A percentile compares a stretch with the other conserved stretches of the same genome.
Evolutionary conservation across 2,888 invertebrate genomes (phyloP).

Genomic region (Drosophila aldrichi): DNA sequence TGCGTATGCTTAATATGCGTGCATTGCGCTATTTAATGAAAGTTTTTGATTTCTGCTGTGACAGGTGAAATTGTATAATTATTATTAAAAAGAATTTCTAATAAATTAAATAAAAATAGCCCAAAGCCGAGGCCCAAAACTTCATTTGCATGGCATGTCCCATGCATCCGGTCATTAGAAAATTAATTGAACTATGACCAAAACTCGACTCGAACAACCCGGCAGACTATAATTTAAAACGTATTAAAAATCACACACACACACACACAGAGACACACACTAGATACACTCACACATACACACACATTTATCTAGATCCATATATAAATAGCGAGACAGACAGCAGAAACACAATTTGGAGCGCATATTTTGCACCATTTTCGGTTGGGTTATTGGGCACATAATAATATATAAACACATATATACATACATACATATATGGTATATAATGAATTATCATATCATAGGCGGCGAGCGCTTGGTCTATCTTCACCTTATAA

Average conservation of each 20-base stretch:
- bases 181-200: slow-evolving; percentile 79
- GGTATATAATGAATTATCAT: slow-evolving; percentile 32
- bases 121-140: slow-evolving; percentile 10
- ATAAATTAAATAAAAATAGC: slow-evolving; percentile 15
- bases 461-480: slow-evolving; percentile 27
- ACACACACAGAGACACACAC: slow-evolving; percentile 26
- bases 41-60: slow-evolving; percentile 18
- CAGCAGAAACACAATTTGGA: slow-evolving; percentile 22
- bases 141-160: slow-evolving; percentile 67
- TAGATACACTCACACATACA: slow-evolving; percentile 19
- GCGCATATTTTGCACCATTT: slow-evolving; percentile 50
- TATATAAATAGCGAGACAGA: slow-evolving; percentile 34
- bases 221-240: slow-evolving; percentile 72
- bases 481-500: slow-evolving; percentile 11
- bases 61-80: slow-evolving; percentile 41
- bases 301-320: slow-evolving; percentile 41
- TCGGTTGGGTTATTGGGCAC: slow-evolving; percentile 26
- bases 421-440: not conserved
- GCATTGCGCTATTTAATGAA: slow-evolving; percentile 37
- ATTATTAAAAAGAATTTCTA: slow-evolving; percentile 18
- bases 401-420: slow-evolving; percentile 1
- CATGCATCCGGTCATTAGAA: slow-evolving; percentile 70
- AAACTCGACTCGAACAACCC: slow-evolving; percentile 51
- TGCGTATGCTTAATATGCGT: slow-evolving; percentile 60
- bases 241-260: slow-evolving; percentile 66